These are phyloP conservation scores for Ciconia maguari DNA, from an alignment of 2,113 vertebrate genomes.

Conservation along the genomic window DNA sequence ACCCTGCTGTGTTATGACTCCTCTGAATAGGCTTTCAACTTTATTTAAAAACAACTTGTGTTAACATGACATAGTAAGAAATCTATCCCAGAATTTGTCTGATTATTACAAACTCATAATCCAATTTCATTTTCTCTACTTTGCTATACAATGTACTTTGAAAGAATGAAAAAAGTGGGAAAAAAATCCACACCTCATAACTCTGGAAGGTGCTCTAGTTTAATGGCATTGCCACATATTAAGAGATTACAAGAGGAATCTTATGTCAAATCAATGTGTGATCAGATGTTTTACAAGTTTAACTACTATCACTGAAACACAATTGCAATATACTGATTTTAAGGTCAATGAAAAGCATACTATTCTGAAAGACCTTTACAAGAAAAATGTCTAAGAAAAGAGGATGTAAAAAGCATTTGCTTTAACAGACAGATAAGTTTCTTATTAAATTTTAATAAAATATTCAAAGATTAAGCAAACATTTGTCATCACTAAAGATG, in stretches of 20 bases:
- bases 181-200: not conserved
- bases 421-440: not conserved
- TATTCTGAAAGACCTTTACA: not conserved
- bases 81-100: not conserved
- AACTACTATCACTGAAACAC: not conserved
- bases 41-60: not conserved
- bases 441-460: not conserved
- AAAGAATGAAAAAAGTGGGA: not conserved
- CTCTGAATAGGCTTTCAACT: not conserved
- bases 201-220: not conserved
- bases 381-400: not conserved
- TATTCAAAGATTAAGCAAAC: not conserved
- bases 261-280: accelerated
- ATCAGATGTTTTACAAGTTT: not conserved
- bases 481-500: not conserved
- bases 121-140: not conserved
- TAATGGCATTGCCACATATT: not conserved
- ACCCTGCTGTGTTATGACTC: not conserved
- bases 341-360: not conserved
- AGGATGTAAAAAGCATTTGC: not conserved
- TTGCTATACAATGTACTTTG: not conserved
- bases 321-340: not conserved
- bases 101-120: not conserved
- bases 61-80: not conserved
- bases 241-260: not conserved